Conservation (phyloP, 2,888 invertebrate species). For the Spatulosminthurus flaviceps region DNA sequence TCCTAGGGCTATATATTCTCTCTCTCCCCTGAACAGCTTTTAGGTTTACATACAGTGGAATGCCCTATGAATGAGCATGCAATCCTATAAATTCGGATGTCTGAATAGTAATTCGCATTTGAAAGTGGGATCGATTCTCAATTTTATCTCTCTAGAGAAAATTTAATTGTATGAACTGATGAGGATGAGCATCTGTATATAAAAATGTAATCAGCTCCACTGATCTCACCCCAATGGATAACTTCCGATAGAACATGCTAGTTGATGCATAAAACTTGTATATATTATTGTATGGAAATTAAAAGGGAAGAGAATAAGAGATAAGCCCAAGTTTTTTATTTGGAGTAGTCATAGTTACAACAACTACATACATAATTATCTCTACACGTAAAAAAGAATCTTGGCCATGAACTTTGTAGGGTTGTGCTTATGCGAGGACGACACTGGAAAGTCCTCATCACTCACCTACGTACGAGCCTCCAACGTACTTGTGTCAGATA, state of each 20-base stretch:
- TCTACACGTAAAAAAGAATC: slow-evolving; percentile 3
- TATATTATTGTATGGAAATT: slow-evolving; percentile 13
- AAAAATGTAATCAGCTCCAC: not conserved
- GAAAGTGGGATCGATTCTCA: too few relatives aligned
- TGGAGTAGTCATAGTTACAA: too few relatives aligned
- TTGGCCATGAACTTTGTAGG: slow-evolving; percentile 38
- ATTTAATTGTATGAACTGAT: not conserved
- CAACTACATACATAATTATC: not conserved
- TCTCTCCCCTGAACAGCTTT: too few relatives aligned
- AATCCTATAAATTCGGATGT: too few relatives aligned
- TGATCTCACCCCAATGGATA: not conserved
- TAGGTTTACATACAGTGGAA: too few relatives aligned
- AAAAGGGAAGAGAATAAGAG: not conserved
- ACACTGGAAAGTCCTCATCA: too few relatives aligned
- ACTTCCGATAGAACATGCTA: not conserved
- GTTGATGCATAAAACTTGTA: not conserved
- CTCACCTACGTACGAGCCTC: too few relatives aligned
- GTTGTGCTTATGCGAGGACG: not conserved
- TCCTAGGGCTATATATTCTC: too few relatives aligned
- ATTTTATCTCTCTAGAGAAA: not conserved
- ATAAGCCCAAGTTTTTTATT: not conserved
- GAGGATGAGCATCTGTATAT: not conserved
- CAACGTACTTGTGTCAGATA: not conserved
- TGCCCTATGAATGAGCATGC: too few relatives aligned
- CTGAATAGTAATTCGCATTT: too few relatives aligned